These are phyloP conservation scores for Parthenolecanium corni DNA, from an alignment of 2,888 invertebrate species.

Conservation along the genomic window DNA sequence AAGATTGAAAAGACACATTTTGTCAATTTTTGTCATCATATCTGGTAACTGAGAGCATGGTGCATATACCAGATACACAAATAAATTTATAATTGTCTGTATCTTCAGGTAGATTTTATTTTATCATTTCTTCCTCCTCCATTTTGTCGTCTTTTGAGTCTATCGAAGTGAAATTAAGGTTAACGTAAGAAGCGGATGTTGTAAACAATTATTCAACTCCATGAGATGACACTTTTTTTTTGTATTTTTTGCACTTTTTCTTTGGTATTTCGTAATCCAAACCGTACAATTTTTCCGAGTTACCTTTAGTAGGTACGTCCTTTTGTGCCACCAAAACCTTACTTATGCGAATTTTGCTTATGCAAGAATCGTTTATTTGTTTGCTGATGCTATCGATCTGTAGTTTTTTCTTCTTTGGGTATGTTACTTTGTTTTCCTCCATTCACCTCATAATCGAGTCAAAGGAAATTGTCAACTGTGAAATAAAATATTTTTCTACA, in stretches of 20 bases:
- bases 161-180: neutral
- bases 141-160: neutral
- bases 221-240: conserved; percentile 26
- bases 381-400: conserved; percentile 3
- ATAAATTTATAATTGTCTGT: neutral
- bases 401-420: neutral
- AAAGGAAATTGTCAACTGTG: too few species aligned
- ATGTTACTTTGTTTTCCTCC: neutral
- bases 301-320: too few species aligned
- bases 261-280: neutral
- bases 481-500: too few species aligned
- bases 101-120: neutral
- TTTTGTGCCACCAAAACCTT: too few species aligned
- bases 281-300: too few species aligned
- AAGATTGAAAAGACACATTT: too few species aligned
- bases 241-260: neutral
- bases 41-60: neutral
- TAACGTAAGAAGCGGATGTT: neutral
- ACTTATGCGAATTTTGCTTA: neutral
- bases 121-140: neutral
- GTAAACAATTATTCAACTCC: conserved; percentile 20
- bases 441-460: too few species aligned
- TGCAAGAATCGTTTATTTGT: neutral
- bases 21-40: too few species aligned
- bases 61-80: neutral